A percentile compares a stretch with the other conserved stretches of the same genome.
Evolutionary conservation across 2,797 vertebrate species (phyloP).

Genomic region (Chrysocyon brachyurus): DNA sequence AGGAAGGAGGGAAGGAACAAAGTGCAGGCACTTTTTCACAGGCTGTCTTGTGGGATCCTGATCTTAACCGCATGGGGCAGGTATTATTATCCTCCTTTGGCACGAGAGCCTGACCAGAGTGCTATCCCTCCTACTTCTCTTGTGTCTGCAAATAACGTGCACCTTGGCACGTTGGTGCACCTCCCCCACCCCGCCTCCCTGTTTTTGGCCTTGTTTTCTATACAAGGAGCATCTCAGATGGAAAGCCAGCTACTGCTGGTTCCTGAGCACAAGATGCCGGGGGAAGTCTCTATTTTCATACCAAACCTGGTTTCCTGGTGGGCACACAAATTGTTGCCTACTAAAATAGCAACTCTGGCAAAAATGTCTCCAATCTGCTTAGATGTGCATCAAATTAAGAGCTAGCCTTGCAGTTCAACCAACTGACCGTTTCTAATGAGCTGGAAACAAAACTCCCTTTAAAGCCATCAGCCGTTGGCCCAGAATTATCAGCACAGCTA

Average conservation of each 20-base stretch:
- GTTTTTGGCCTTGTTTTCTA: constrained; percentile 8
- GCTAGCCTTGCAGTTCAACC: constrained; percentile 46
- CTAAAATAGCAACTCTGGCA: constrained; percentile 77
- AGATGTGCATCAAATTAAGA: constrained; percentile 47
- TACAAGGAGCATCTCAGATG: neutral
- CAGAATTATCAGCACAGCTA: neutral
- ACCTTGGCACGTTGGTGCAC: neutral
- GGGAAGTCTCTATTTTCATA: constrained; percentile 79
- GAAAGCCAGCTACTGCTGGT: constrained; percentile 11
- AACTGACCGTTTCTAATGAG: constrained; percentile 61
- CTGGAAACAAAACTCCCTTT: constrained; percentile 62
- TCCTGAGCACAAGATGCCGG: constrained; percentile 12
- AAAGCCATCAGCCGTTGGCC: neutral
- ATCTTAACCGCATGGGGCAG: rapidly evolving
- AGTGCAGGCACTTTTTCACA: rapidly evolving
- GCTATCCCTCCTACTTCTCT: neutral
- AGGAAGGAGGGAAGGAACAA: neutral
- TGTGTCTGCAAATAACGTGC: neutral
- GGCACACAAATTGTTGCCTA: constrained; percentile 82
- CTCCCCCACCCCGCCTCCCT: neutral
- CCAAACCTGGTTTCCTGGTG: constrained; percentile 81
- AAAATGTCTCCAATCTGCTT: constrained; percentile 66
- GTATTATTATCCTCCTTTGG: neutral
- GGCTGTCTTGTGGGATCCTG: rapidly evolving
- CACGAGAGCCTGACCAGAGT: rapidly evolving